Evolutionary conservation across 2,888 invertebrate genomes (phyloP).

Genomic region (Spilarctia lutea): DNA sequence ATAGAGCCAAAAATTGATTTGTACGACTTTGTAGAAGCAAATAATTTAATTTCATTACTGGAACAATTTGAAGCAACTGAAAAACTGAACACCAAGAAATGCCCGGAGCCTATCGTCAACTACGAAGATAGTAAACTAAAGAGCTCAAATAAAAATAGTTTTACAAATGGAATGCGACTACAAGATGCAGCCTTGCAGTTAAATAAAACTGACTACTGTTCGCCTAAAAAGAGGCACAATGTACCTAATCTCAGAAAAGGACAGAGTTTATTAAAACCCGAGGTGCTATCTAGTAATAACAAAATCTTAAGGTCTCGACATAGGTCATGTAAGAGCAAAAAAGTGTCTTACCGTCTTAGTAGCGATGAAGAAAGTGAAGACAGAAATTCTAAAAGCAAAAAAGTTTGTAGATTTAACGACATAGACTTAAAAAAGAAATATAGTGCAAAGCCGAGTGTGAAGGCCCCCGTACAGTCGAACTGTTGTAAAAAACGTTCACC

Average conservation of each 20-base stretch:
- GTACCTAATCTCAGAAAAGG: conserved; percentile 75
- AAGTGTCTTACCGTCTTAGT: conserved; percentile 78
- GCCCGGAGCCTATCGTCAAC: conserved; percentile 53
- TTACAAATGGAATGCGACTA: conserved; percentile 77
- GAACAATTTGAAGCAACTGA: conserved; percentile 91
- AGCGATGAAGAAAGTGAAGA: conserved; percentile 81
- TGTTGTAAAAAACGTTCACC: conserved; percentile 81
- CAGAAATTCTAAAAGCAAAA: conserved; percentile 69
- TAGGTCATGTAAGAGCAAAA: conserved; percentile 81
- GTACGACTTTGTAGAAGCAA: conserved; percentile 88
- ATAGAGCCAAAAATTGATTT: conserved; percentile 69
- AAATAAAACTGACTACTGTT: conserved; percentile 82
- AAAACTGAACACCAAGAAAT: conserved; percentile 78
- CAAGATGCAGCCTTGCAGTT: conserved; percentile 81
- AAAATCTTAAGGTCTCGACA: conserved; percentile 81
- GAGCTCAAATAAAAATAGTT: conserved; percentile 56
- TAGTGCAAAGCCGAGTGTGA: conserved; percentile 72
- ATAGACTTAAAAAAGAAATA: conserved; percentile 75
- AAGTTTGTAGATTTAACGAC: conserved; percentile 65
- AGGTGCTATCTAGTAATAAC: conserved; percentile 81
- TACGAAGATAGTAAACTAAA: conserved; percentile 63
- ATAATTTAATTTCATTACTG: conserved; percentile 88
- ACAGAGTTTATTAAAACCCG: conserved; percentile 81
- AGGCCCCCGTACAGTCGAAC: conserved; percentile 70
- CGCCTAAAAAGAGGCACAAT: conserved; percentile 78